Base-by-base conservation (phyloP, 2,113 vertebrate species). In the Stegastes partitus region DNA sequence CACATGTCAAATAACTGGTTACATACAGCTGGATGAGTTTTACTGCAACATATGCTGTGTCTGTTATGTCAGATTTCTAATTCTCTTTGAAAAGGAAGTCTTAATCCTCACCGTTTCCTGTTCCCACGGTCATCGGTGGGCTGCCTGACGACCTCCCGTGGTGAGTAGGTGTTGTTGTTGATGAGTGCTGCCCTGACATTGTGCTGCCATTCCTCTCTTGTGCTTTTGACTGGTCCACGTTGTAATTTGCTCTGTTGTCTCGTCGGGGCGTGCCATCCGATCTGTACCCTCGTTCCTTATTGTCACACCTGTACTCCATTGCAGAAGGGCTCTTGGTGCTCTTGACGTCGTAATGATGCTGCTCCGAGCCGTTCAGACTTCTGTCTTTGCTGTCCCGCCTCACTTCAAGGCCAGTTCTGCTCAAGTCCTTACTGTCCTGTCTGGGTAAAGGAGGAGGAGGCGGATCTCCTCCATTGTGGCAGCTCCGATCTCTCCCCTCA, bases 141-240 rank as follows among this genome's bases (percentile, higher is more conserved):
- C 97, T 98, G 66, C 98, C 96, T 15, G 96, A 96, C 18, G 96
- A 94, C 75, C 95, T 96, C 86, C 96, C 95, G 45, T 97, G 89
- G 86, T 97, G 94, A 76, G 93, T 98, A 77, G 96, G 95, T 50
- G 95, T 95, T 0, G 94, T 93, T 1, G 85, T 88, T 84, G 96
- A 90, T 5, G 96, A 94, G 68, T 88, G 93, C 0, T 95, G 95
- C 49, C 96, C 97, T 0, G 96, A 94, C 0, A 92, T 94, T 86
- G 95, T 95, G 88, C 86, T 89, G 37, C 90, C 82, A 37, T 98
- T 97, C 95, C 95, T 96, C 93, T 99, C 97, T 85, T 97, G 97
- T 95, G 97, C 95, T 97, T 97, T 98, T 70, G 96, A 87, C 74
- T 95, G 92, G 88, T 99, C 97, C 82, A 31, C 91, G 92, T 94